Base-by-base conservation (phyloP, 2,888 invertebrate genomes). In the Cataglyphis altisquamis region DNA sequence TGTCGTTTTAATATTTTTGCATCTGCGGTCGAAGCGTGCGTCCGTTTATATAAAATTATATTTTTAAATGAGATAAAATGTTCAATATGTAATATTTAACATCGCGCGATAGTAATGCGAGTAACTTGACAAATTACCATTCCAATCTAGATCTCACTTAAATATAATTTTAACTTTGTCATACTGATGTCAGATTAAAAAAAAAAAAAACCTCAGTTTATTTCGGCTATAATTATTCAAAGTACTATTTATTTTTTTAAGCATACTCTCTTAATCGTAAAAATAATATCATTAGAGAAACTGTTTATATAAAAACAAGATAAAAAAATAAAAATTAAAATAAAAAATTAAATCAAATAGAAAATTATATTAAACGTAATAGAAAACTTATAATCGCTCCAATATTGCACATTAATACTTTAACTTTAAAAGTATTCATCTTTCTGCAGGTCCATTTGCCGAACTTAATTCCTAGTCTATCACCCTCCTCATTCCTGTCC, bases 401-500 rank as follows among this genome's bases (percentile, higher is more conserved):
- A 8, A 45, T 45, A 45, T 45, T 57, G 36, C 78, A 48, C 32
- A 6, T 18, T 36, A 25, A 77, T 8, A 63, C 25, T n/a, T 60
- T 25, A 62, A 63, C 25, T n/a, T 60, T 25, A 62, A 67, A 70
- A 29, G 32, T 68, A 77, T 73, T 15, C 21, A 21, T 41, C 63
- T 81, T 64, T 52, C 36, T 48, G 52, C 9, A n/a, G 25, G 52
- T 36, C 66, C 18, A n/a, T 84, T 87, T 83, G 25, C 70, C 60
- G 57, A 83, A 82, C 60, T 73, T 72, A 25, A n/a, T 67, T 73
- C 41, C 57, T 21, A 48, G 48, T 45, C 60, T 55, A 63, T 66
- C 68, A 41, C n/a, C 15, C 73, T 63, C 52, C 36, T 75, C 64
- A 82, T 78, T 83, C 29, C 72, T 41, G 67, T 68, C 74, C 77